These are phyloP conservation scores for Cavia porcellus DNA, from an alignment of 2,113 vertebrate species.

Conservation along the genomic window DNA sequence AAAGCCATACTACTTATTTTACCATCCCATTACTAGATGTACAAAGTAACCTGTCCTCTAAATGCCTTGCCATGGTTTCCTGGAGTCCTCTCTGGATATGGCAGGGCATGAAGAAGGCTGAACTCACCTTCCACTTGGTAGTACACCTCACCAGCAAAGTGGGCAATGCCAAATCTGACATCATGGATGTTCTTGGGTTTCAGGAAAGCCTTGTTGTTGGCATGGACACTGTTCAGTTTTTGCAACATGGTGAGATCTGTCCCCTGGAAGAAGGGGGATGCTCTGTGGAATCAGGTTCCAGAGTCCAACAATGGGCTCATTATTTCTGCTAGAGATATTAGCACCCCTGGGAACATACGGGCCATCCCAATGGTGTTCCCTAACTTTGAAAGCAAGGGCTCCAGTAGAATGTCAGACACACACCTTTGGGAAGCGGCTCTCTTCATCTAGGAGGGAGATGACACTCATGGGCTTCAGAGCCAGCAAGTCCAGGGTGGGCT, in stretches of 20 bases:
- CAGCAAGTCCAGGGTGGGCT: conserved; percentile 91
- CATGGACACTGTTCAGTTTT: conserved; percentile 93
- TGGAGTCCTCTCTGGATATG: background rate
- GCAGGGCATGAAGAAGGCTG: background rate
- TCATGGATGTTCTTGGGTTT: conserved; percentile 93
- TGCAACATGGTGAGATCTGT: conserved; percentile 95
- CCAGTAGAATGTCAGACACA: background rate
- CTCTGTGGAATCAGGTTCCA: background rate
- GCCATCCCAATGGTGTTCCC: background rate
- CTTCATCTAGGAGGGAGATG: conserved; percentile 96
- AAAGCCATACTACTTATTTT: background rate
- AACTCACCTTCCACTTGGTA: conserved; percentile 94
- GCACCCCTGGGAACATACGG: background rate
- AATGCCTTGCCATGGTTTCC: background rate
- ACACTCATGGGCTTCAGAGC: conserved; percentile 94
- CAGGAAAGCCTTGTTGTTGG: conserved; percentile 91
- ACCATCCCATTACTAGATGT: background rate
- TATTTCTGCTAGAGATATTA: background rate
- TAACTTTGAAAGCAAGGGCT: fast-evolving
- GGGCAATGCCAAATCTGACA: conserved; percentile 93
- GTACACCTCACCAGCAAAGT: conserved; percentile 95
- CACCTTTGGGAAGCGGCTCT: conserved; percentile 97
- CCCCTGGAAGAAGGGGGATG: conserved; percentile 89
- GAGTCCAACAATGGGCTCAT: background rate
- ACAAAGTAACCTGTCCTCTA: background rate